These are phyloP conservation scores for Epinotia bilunana DNA, from an alignment of 2,888 invertebrate species.

Conservation along the genomic window DNA sequence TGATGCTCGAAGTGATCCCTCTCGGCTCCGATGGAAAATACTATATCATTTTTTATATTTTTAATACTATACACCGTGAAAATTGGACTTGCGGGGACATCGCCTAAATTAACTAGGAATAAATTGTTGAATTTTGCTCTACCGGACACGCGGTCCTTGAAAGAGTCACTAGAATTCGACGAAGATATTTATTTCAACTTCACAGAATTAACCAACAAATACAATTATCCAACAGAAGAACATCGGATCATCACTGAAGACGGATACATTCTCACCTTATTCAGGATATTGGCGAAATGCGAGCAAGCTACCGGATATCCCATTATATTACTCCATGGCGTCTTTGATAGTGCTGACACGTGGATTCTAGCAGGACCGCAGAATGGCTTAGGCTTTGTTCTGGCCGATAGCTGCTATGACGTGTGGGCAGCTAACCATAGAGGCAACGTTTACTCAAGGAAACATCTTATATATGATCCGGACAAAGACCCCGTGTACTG, in stretches of 20 bases:
- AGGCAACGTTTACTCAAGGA: slow-evolving; percentile 66
- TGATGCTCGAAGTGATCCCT: background rate
- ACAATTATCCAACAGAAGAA: slow-evolving; percentile 61
- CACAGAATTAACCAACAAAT: slow-evolving; percentile 65
- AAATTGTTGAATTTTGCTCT: slow-evolving; percentile 61
- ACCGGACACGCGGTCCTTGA: slow-evolving; percentile 63
- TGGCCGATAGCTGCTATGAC: slow-evolving; percentile 34
- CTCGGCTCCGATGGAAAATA: background rate
- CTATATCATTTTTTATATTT: background rate
- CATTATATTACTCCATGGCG: slow-evolving; percentile 20
- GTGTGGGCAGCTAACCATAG: slow-evolving; percentile 42
- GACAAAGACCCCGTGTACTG: slow-evolving; percentile 70
- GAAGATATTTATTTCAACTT: slow-evolving; percentile 74
- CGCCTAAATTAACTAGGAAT: slow-evolving; percentile 35
- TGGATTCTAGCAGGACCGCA: slow-evolving; percentile 16
- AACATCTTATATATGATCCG: slow-evolving; percentile 68
- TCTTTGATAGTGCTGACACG: slow-evolving; percentile 17
- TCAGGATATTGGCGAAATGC: slow-evolving; percentile 64
- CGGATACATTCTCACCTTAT: slow-evolving; percentile 67
- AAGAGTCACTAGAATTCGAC: slow-evolving; percentile 64
- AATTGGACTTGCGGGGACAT: background rate
- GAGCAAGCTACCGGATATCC: slow-evolving; percentile 45
- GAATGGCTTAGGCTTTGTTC: slow-evolving; percentile 9
- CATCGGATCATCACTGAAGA: slow-evolving; percentile 66
- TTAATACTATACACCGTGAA: background rate